Evolutionary conservation across 1,140 invertebrate species (phyloP).

Genomic region (Nylanderia fulva): DNA sequence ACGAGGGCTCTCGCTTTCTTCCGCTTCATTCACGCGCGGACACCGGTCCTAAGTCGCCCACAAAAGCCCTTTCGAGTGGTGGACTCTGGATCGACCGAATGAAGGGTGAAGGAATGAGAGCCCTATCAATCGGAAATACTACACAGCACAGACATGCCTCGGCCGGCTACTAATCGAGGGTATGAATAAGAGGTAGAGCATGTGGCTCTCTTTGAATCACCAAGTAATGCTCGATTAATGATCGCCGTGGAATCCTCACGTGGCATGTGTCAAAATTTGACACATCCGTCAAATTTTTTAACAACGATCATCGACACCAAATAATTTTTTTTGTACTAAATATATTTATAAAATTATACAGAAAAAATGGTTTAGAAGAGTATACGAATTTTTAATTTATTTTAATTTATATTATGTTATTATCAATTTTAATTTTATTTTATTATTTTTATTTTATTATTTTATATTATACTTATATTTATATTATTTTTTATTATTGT

Average conservation of each 20-base stretch:
- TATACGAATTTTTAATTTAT: neutral
- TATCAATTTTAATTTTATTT: too few species aligned
- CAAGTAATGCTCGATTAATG: neutral
- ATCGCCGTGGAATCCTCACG: neutral
- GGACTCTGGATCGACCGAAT: conserved; percentile 11
- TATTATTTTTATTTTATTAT: too few species aligned
- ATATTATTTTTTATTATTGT: too few species aligned
- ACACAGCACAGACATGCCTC: conserved; percentile 10
- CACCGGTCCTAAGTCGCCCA: conserved; percentile 29
- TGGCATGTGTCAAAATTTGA: neutral
- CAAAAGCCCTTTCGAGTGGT: conserved; percentile 54
- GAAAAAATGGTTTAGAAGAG: neutral
- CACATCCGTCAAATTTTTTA: neutral
- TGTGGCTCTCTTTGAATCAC: neutral
- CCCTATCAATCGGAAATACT: conserved; percentile 56
- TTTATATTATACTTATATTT: too few species aligned
- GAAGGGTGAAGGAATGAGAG: conserved; percentile 37
- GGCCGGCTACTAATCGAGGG: conserved; percentile 8
- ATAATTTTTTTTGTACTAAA: neutral
- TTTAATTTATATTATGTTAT: neutral
- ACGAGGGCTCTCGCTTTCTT: conserved; percentile 53
- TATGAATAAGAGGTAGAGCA: conserved; percentile 24
- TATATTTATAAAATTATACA: neutral
- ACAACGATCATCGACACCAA: neutral
- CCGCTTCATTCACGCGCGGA: conserved; percentile 39